Base-by-base conservation (phyloP, 2,797 vertebrate genomes). In the Strix occidentalis region DNA sequence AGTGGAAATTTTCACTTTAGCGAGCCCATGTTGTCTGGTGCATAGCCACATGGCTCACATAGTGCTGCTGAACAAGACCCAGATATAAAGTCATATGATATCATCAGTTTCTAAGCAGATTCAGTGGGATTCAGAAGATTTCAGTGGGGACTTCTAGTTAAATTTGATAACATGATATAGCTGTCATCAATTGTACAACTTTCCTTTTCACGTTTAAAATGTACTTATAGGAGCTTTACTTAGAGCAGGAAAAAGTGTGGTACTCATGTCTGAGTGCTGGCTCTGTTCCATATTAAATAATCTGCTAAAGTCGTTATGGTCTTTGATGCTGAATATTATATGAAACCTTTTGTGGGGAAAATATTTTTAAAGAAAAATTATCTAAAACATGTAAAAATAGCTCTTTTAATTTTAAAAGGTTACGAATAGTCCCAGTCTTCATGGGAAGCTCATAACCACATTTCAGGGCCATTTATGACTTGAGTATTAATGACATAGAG, bases 241-340 rank as follows among this genome's bases (percentile, higher is more conserved):
- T 95, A 90, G 23, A 90, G 77, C 84, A 95, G 80, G 89, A 95
- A 97, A 96, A 97, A 83, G 81, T 95, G 90, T 95, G 60, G 63
- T 95, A 86, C 68, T 66, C 51, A 91, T 97, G 80, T 93, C 91
- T 95, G 89, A 90, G n/a, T 87, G 46, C 75, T 97, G 97, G 94
- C 75, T 37, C 60, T 91, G 51, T 53, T 96, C 97, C 96, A 96
- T 95, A 91, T 92, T 96, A 97, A 98, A 97, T 98, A 97, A 97
- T 97, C 96, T 98, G 96, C 75, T 95, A 87, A 94, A 95, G 72
- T 95, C 92, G 10, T 98, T 98, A 89, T 66, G 79, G 63, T 57
- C 90, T 96, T 96, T 95, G 84, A 96, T 95, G 80, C 11, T 35
- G 24, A 88, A 86, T 90, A 91, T 60, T 88, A 28, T 51, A 77